Base-by-base conservation (phyloP, 1,140 invertebrate genomes). In the Aphidius gifuensis region DNA sequence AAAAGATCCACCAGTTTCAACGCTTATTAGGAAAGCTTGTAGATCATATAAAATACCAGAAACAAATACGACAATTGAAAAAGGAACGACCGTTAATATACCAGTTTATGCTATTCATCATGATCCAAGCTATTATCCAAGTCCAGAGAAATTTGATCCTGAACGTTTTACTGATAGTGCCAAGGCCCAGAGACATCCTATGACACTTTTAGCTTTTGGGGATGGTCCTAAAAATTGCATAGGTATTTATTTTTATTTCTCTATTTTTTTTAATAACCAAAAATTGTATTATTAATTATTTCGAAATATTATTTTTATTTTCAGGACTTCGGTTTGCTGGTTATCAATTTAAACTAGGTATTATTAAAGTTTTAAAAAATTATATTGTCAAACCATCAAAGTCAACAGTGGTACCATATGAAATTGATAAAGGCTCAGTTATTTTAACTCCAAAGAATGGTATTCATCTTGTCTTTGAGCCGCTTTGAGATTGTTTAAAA, bases 31-130 rank as follows among this genome's bases (percentile, higher is more conserved):
- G 9, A 69, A 80, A 6, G 71, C 79, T 16, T 0, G 60, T 0
- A 71, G 72, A 8, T 72, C 80, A 7, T 84, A 82, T 61, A 74
- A 43, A 39, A 70, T 85, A 16, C 73, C 77, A 11, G 77, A 72
- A 6, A 78, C 75, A 3, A 71, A 80, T 21, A 66, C 78, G 4
- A 73, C 68, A 5, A 71, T 83, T 38, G 72, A 78, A 44, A 82
- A 82, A 62, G 75, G 75, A 6, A 76, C 70, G 3, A 61, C 66
- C 21, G 60, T 84, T 5, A 66, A 69, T 39, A 78, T 84, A 56
- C 79, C 83, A n/a, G 68, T 80, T 49, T 75, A 80, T 40, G 79
- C 80, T 38, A 77, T 90, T 50, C 90, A 92, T 65, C 73, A 81
- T 16, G 84, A 89, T 72, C 79, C 83, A 6, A 73, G 83, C 46